Evolutionary conservation across 2,888 invertebrate genomes (phyloP).

Genomic region (Amblyjoppa fuscipennis): DNA sequence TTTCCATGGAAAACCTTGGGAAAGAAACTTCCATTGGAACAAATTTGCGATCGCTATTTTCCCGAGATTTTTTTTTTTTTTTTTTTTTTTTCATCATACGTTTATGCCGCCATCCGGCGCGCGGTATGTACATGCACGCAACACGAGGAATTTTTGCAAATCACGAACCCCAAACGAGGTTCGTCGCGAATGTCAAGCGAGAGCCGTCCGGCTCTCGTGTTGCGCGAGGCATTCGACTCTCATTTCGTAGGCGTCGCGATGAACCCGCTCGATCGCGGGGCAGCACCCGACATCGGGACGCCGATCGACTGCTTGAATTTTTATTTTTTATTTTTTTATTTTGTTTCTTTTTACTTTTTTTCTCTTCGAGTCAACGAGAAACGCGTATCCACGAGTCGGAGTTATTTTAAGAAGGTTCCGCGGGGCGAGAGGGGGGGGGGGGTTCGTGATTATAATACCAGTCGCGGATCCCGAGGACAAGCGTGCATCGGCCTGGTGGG

Average conservation of each 20-base stretch:
- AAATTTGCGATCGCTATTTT: neutral
- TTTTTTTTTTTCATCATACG: neutral
- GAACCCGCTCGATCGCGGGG: conserved; percentile 30
- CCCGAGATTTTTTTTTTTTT: conserved; percentile 1
- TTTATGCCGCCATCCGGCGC: neutral
- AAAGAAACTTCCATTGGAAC: conserved; percentile 6
- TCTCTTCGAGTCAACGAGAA: conserved; percentile 31
- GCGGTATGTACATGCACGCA: neutral
- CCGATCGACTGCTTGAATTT: conserved; percentile 52
- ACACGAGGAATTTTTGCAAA: conserved; percentile 18
- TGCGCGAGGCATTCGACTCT: conserved; percentile 40
- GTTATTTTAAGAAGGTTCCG: conserved; percentile 59
- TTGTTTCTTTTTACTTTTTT: conserved; percentile 41
- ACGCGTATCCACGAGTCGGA: conserved; percentile 26
- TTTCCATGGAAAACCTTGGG: conserved; percentile 6
- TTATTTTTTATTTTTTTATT: conserved; percentile 44
- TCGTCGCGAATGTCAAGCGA: conserved; percentile 53
- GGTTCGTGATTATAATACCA: conserved; percentile 59
- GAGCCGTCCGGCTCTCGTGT: conserved; percentile 13
- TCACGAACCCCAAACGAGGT: conserved; percentile 1
- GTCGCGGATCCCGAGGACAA: conserved; percentile 35
- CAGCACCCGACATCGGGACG: conserved; percentile 46
- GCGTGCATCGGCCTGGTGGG: conserved; percentile 38
- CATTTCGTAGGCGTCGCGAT: conserved; percentile 60
- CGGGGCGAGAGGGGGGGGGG: neutral